Conservation (phyloP, 2,113 vertebrate species). For the Theristicus caerulescens region DNA sequence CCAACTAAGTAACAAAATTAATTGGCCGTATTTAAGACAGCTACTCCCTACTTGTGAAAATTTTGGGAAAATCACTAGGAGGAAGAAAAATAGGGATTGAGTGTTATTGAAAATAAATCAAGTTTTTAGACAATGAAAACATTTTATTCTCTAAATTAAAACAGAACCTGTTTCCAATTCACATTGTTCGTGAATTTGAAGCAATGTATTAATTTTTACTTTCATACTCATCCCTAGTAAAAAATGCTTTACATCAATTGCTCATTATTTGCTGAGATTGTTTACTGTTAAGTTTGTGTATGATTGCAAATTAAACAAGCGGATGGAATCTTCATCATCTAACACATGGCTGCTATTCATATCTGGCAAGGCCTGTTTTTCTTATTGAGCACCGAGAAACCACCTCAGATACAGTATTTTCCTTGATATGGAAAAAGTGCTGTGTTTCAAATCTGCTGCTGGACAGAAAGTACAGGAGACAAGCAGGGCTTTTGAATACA, state of each 20-base stretch:
- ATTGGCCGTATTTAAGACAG: slow-evolving; percentile 1
- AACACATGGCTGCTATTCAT: not conserved
- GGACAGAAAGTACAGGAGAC: not conserved
- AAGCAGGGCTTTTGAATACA: not conserved
- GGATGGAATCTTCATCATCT: not conserved
- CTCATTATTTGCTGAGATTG: slow-evolving; percentile 52
- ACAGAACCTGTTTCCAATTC: slow-evolving; percentile 72
- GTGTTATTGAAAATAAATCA: slow-evolving; percentile 57
- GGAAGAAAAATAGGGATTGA: slow-evolving; percentile 48
- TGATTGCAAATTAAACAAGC: slow-evolving; percentile 55
- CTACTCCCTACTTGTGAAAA: not conserved
- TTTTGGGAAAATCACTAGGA: not conserved
- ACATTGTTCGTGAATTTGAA: slow-evolving; percentile 49
- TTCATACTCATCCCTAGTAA: slow-evolving; percentile 51
- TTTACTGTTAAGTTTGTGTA: slow-evolving; percentile 59
- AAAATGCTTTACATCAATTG: slow-evolving; percentile 60
- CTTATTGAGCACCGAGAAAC: not conserved
- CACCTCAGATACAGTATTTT: not conserved
- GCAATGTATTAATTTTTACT: slow-evolving; percentile 56
- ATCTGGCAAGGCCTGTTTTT: slow-evolving; percentile 15
- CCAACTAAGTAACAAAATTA: slow-evolving; percentile 23
- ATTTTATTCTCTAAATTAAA: slow-evolving; percentile 67
- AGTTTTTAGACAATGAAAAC: slow-evolving; percentile 58
- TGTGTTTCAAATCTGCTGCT: not conserved
- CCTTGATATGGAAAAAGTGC: not conserved